Evolutionary conservation across 1,140 invertebrate genomes (phyloP).

Genomic region (Cydia pomonella): DNA sequence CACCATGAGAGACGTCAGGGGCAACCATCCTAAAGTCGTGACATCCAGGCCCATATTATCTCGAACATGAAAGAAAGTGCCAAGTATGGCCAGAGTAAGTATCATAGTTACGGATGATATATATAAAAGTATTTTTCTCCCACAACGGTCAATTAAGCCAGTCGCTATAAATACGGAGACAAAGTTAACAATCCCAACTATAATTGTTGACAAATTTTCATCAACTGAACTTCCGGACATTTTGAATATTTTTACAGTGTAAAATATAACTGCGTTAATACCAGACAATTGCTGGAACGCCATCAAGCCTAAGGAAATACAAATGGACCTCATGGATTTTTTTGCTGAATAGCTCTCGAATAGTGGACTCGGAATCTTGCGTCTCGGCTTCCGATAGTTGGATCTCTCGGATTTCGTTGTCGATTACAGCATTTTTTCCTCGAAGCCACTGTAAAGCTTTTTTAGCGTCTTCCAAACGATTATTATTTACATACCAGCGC

Average conservation of each 20-base stretch:
- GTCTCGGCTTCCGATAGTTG: constrained; percentile 87
- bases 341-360: constrained; percentile 84
- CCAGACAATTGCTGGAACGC: constrained; percentile 96
- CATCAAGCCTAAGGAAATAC: constrained; percentile 93
- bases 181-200: constrained; percentile 95
- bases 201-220: constrained; percentile 88
- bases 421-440: constrained; percentile 88
- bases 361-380: constrained; percentile 77
- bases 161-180: constrained; percentile 93
- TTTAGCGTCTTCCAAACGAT: constrained; percentile 86
- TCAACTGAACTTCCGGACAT: constrained; percentile 88
- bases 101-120: constrained; percentile 90
- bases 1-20: constrained; percentile 89
- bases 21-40: constrained; percentile 87
- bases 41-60: constrained; percentile 79
- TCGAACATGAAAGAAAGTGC: constrained; percentile 89
- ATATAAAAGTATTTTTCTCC: constrained; percentile 91
- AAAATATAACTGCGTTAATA: constrained; percentile 97
- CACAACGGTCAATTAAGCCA: constrained; percentile 89
- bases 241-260: constrained; percentile 93
- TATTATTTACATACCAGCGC: constrained; percentile 91
- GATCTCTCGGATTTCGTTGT: constrained; percentile 89
- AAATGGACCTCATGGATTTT: constrained; percentile 87
- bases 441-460: constrained; percentile 90
- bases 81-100: constrained; percentile 86